Base-by-base conservation (phyloP, 2,113 vertebrate genomes). In the Microtus montanus region DNA sequence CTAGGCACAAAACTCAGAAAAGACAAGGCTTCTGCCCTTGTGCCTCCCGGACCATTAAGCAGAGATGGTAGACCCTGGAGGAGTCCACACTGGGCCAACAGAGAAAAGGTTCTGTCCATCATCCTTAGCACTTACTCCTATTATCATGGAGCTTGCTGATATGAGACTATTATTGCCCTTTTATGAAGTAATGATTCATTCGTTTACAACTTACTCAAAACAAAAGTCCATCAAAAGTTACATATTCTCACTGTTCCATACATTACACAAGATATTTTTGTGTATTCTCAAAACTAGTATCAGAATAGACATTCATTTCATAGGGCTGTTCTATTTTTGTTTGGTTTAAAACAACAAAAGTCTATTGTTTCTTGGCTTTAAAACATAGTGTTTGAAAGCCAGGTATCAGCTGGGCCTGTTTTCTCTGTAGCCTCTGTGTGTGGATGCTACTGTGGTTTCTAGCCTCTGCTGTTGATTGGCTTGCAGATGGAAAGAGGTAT, bases 121-220 rank as follows among this genome's bases (percentile, higher is more conserved):
- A 52, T 91, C 87, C 44, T 64, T 66, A 61, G 44, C 7, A 64
- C 90, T 84, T 75, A 79, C 70, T 79, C 24, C 20, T 17, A 5
- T 54, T 24, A n/a, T 5, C 12, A 1, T 70, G 52, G 28, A 74
- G 92, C 24, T 92, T 90, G 44, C 0, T 49, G 71, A 63, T 79
- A 54, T 19, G 30, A 82, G 3, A 7, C 78, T 13, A 24, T 80
- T 84, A 68, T 44, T 87, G 14, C 28, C 28, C 44, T 41, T 49
- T 52, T 61, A 41, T n/a, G 58, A 28, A 58, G 24, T 3, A 58
- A 2, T 83, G 90, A 70, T 86, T 95, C 91, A 41, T 44, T 49
- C 75, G 6, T 86, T 87, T 78, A 82, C 80, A 87, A 83, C 68
- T 82, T 30, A 82, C 91, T 91, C 44, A 94, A 30, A 94, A 89